phyloP scores from a whole-genome alignment of 2,797 vertebrate species.

The Podarcis lilfordi region DNA sequence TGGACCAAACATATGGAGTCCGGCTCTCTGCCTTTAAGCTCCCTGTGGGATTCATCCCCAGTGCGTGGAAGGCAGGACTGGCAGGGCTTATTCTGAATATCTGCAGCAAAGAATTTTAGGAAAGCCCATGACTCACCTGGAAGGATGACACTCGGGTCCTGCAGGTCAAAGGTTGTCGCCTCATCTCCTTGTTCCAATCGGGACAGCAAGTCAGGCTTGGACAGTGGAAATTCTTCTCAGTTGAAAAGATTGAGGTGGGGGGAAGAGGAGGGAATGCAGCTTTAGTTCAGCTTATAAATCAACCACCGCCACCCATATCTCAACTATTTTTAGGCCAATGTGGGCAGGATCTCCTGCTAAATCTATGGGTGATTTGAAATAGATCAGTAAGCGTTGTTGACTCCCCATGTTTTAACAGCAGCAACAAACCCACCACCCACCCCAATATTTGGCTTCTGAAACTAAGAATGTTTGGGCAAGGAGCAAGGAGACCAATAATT shows the following conservation, averaged over 20 bases:
- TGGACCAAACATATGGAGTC: too few species aligned
- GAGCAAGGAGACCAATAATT: too few species aligned
- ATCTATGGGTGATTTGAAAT: neutral
- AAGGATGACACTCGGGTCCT: neutral
- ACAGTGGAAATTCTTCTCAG: constrained; percentile 42
- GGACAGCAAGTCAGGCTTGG: constrained; percentile 38
- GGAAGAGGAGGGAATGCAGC: neutral
- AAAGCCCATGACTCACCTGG: constrained; percentile 36
- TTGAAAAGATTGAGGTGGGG: neutral
- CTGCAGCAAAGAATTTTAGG: neutral
- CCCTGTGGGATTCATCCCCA: too few species aligned
- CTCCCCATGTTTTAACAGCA: neutral
- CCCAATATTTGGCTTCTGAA: neutral
- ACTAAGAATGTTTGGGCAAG: neutral
- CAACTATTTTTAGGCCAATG: too few species aligned
- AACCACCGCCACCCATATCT: neutral
- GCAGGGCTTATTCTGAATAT: neutral
- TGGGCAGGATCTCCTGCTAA: too few species aligned
- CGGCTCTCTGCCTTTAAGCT: too few species aligned
- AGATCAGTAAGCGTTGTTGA: neutral
- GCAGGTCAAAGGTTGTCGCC: constrained; percentile 16
- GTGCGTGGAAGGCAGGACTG: too few species aligned
- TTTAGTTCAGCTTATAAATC: neutral
- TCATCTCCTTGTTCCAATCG: neutral
- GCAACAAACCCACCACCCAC: neutral